Evolutionary conservation across 2,113 vertebrate species (phyloP).

Genomic region (Falco punctatus): DNA sequence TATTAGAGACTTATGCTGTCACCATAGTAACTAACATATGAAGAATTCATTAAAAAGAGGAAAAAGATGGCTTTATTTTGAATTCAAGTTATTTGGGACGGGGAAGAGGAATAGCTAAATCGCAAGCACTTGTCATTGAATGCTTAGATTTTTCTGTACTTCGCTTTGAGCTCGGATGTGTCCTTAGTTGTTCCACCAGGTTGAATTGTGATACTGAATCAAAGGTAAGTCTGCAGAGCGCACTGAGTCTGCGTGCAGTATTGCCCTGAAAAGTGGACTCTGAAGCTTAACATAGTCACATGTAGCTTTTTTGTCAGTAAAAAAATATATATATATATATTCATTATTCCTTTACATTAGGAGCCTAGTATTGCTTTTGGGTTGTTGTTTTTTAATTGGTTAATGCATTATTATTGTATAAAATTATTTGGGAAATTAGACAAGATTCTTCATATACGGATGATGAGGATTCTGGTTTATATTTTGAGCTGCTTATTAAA

Average conservation of each 20-base stretch:
- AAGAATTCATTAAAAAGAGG: conserved; percentile 10
- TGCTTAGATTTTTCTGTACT: background rate
- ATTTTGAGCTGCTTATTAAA: background rate
- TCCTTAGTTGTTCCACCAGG: background rate
- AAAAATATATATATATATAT: background rate
- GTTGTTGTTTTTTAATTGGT: background rate
- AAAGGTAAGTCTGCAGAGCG: background rate
- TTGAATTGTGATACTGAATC: background rate
- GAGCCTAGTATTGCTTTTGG: background rate
- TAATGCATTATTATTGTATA: background rate
- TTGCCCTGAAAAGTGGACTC: background rate
- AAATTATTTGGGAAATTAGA: background rate
- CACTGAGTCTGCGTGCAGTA: background rate
- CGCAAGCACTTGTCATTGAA: background rate
- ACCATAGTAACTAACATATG: background rate
- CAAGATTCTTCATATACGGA: background rate
- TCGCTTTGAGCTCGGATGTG: background rate
- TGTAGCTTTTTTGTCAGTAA: background rate
- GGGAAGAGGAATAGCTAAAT: background rate
- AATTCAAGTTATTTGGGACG: background rate
- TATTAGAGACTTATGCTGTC: conserved; percentile 13
- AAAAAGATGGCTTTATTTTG: background rate
- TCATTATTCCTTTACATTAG: background rate
- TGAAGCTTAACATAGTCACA: background rate
- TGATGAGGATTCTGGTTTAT: background rate